Base-by-base conservation (phyloP, 2,113 vertebrate genomes). In the Bambusicola thoracicus region DNA sequence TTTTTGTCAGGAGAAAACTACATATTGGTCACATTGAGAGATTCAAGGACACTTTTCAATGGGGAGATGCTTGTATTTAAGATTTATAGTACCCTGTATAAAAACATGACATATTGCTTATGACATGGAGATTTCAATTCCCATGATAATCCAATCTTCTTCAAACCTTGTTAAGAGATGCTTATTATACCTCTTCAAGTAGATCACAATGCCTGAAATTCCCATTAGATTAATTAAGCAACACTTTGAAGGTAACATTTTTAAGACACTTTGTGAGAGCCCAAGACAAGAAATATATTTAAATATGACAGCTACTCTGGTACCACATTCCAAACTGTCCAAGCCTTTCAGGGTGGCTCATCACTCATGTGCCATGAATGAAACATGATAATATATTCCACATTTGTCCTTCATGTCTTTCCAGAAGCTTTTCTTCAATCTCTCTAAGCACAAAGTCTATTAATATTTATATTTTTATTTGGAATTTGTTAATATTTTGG, bases 141-240 rank as follows among this genome's bases (percentile, higher is more conserved):
- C 91, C 19, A 0, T 85, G 53, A 27, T 53, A 92, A 90, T 48
- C 24, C 41, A 94, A 40, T 89, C 48, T 81, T 83, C 68, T 62
- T 91, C 62, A 93, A 91, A 90, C 10, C 59, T 85, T 76, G 59
- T 93, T 76, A 94, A 73, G 62, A 84, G n/a, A 82, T 32, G 44
- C 49, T 58, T 73, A 75, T 89, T 90, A 66, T 76, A 85, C 16
- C 20, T 77, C 65, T 87, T 91, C 55, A 83, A 84, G 41, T 56
- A 77, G 87, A 93, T 81, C 61, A 55, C 53, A 78, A 74, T 61
- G 56, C 30, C 82, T 88, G 80, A 62, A 87, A 82, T 90, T 85
- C 79, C 82, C 65, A 58, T 85, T 85, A 85, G 59, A 91, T 91
- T 94, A 96, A 94, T 92, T 96, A 93, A 79, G 21, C 70, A 66